Base-by-base conservation (phyloP, 2,113 vertebrate genomes). In the Pseudorhombus dupliciocellatus region DNA sequence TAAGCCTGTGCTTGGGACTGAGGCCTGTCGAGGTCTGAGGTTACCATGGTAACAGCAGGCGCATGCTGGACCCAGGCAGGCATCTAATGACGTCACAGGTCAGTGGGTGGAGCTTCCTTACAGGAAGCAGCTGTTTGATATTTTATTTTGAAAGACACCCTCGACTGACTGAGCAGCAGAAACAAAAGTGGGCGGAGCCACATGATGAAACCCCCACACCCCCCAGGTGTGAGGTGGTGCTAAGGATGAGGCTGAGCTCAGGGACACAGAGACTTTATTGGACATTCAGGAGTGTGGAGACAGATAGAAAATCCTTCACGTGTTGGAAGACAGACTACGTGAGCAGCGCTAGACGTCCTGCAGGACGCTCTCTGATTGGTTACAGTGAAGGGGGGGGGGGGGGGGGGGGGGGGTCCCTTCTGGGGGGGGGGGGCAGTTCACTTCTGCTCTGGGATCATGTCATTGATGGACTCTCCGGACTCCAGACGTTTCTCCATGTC, bases 401-500 rank as follows among this genome's bases (percentile, higher is more conserved):
- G 5, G 16, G 31, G 42, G 1, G 66, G 26, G 21, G 20, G n/a
- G 4, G 37, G 51, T 26, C n/a, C n/a, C n/a, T n/a, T n/a, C n/a
- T n/a, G n/a, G n/a, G 68, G 1, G 53, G 25, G 7, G 50, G 71
- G 66, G 52, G 71, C 51, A 63, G 73, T 84, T 97, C 94, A 98
- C 94, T 99, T 99, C 93, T 97, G 97, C 78, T 94, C 95, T 0
- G 97, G 97, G 70, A 99, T 94, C 70, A 98, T 88, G 92, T 96
- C 95, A 1, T 96, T 94, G 5, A 99, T 96, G 62, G 86, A 81
- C 81, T 96, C 92, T 46, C 95, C 95, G 14, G 91, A 94, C 84
- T 98, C 97, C 89, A 98, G 94, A 31, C 90, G 80, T 81, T 97
- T 97, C 86, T 98, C 97, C 95, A 98, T 99, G 70, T 96, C 95